phyloP scores from a whole-genome alignment of 2,113 vertebrate genomes.

The Carassius carassius region DNA sequence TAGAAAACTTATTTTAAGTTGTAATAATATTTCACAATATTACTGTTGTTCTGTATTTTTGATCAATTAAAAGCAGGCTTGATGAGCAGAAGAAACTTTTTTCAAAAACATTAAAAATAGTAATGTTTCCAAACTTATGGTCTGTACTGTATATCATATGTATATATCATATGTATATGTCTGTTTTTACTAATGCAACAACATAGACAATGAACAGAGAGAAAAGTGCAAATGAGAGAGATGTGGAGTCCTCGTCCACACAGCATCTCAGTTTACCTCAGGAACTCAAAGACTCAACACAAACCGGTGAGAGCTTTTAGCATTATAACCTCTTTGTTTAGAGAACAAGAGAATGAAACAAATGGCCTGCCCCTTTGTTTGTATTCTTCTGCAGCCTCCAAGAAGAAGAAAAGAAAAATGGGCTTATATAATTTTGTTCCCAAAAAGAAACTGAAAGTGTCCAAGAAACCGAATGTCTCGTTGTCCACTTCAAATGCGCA shows the following conservation, averaged over 20 bases:
- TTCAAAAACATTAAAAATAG: too few relatives aligned
- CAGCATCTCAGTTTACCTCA: slow-evolving; percentile 77
- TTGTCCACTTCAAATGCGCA: slow-evolving; percentile 34
- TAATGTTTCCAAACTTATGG: too few relatives aligned
- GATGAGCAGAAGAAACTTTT: too few relatives aligned
- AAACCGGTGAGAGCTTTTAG: slow-evolving; percentile 75
- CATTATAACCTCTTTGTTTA: not conserved
- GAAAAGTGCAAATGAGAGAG: not conserved
- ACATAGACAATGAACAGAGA: slow-evolving; percentile 48
- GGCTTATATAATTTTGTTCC: slow-evolving; percentile 95
- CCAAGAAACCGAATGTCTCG: slow-evolving; percentile 77
- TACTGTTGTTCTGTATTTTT: too few relatives aligned
- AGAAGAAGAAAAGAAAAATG: slow-evolving; percentile 95
- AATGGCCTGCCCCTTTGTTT: not conserved
- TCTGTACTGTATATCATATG: too few relatives aligned
- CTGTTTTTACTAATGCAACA: slow-evolving; percentile 44
- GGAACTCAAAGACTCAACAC: slow-evolving; percentile 78
- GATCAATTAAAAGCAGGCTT: too few relatives aligned
- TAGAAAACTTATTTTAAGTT: too few relatives aligned
- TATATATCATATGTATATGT: not conserved
- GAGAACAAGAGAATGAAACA: not conserved
- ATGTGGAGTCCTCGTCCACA: slow-evolving; percentile 71
- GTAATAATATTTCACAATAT: too few relatives aligned
- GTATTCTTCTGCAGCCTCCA: slow-evolving; percentile 75
- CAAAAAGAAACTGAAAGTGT: slow-evolving; percentile 90